Conservation (phyloP, 92 coral and sea anemone species). For the Meandrina meandrites region DNA sequence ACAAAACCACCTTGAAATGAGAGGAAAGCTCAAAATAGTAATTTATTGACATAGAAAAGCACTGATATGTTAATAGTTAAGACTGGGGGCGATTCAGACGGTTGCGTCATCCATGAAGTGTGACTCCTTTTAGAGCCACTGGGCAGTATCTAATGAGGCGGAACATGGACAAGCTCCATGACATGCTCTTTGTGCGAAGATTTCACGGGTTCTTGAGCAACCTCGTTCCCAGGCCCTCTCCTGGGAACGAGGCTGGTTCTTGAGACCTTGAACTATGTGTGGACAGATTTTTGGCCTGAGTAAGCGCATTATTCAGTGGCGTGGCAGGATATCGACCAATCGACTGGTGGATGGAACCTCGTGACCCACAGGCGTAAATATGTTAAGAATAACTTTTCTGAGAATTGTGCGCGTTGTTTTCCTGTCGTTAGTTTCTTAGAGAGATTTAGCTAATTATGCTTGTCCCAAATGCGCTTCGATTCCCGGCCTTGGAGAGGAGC, state of each 20-base stretch:
- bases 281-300: not conserved
- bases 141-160: no score
- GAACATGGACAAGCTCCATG: no score
- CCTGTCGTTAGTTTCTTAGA: not conserved
- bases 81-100: no score
- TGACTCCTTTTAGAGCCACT: no score
- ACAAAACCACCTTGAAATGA: not conserved
- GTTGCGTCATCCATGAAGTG: no score
- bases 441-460: no score
- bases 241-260: no score
- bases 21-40: not conserved
- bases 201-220: not conserved
- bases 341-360: not conserved
- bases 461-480: no score
- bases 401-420: not conserved
- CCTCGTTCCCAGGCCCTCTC: no score
- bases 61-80: not conserved
- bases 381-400: not conserved
- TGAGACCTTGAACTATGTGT: not conserved
- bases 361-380: not conserved
- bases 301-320: not conserved
- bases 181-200: not conserved
- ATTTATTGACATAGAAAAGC: not conserved
- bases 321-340: not conserved
- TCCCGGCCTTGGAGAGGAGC: no score